Percentiles rank a stretch among this genome's conserved stretches.
phyloP scores from a whole-genome alignment of 2,888 invertebrate genomes.

The Epirrhoe tristata region DNA sequence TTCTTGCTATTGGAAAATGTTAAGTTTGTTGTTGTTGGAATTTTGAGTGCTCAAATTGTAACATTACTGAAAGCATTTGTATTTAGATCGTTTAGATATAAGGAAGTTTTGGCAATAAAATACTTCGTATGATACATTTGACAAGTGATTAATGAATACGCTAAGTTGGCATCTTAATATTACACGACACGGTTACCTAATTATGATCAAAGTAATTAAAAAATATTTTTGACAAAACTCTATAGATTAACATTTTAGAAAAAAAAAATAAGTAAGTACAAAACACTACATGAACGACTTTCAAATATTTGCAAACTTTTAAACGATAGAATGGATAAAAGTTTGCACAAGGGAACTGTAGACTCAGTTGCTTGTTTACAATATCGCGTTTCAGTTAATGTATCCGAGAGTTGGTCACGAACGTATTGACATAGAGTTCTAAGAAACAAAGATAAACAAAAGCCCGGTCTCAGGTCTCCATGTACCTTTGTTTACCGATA shows the following conservation, averaged over 20 bases:
- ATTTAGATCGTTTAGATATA: constrained; percentile 2
- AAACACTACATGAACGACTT: background rate
- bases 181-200: too few species aligned
- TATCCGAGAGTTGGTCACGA: constrained; percentile 48
- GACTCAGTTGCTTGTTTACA: constrained; percentile 51
- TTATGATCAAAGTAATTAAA: too few species aligned
- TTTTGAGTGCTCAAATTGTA: constrained; percentile 22
- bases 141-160: too few species aligned
- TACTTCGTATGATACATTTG: background rate
- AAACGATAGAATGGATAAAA: constrained; percentile 18
- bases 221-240: too few species aligned
- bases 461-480: constrained; percentile 43
- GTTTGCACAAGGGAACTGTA: constrained; percentile 26
- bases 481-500: constrained; percentile 48
- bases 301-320: constrained; percentile 5
- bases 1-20: constrained; percentile 38
- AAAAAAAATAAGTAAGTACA: background rate
- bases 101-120: background rate
- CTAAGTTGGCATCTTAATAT: too few species aligned
- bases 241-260: too few species aligned
- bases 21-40: constrained; percentile 34
- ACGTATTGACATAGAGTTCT: constrained; percentile 50
- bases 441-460: constrained; percentile 57
- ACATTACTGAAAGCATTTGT: constrained; percentile 9
- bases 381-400: constrained; percentile 56